Base-by-base conservation (phyloP, 2,888 invertebrate species). In the Nymphalis urticae region DNA sequence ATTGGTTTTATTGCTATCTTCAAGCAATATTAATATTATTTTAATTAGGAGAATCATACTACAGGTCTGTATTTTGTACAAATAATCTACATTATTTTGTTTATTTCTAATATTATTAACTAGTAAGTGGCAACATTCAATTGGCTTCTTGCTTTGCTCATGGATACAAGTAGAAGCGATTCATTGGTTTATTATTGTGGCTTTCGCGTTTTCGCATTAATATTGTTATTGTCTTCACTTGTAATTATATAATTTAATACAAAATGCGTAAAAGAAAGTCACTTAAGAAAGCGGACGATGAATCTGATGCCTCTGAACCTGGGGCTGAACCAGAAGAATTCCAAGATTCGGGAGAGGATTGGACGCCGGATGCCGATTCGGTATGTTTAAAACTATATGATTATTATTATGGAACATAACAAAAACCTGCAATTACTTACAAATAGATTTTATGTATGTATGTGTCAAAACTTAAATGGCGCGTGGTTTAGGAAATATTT, bases 291-390 rank as follows among this genome's bases (percentile, higher is more conserved):
- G 84, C 79, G 73, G 92, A 87, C 54, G 91, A 89, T 62, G 93
- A 92, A 69, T 93, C 93, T 48, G 93, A 93, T 67, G 92, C 88
- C 42, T 92, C 92, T 9, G 92, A 90, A 79, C 86, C 82, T 72
- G 89, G 80, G 63, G 90, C 78, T 56, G 93, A 93, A 81, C 92
- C 92, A 73, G 93, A 93, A 88, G 93, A 93, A 78, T 93, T 93
- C 75, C 93, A 93, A 83, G 93, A 93, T 78, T 93, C 93, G 2
- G 93, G 93, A 58, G 93, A 93, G 84, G 93, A 93, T 85, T 93
- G 93, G 93, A 93, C 92, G 85, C 93, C 93, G 84, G 93, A 92
- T 79, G 93, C 92, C 79, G 92, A 91, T 84, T 76, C 91, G 80
- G 93, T 93, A 86, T 82, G 80, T 56, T 69, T 80, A 72, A 59